Conservation (phyloP, 2,888 invertebrate genomes). For the Neocrepidodera transversa region DNA sequence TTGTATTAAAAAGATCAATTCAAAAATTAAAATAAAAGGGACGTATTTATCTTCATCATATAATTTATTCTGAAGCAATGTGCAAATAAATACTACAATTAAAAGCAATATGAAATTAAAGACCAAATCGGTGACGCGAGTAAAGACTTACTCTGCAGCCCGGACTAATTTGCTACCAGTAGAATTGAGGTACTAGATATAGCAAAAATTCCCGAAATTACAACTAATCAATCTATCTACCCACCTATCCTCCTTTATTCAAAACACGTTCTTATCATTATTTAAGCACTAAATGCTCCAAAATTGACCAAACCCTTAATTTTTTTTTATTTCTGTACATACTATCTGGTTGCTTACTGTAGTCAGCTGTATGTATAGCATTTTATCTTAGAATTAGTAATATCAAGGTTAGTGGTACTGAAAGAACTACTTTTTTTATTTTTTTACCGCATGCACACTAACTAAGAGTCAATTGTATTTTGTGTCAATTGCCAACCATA, state of each 20-base stretch:
- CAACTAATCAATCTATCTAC: conserved; percentile 21
- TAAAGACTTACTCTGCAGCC: conserved; percentile 36
- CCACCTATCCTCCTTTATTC: conserved; percentile 20
- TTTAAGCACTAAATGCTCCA: conserved; percentile 59
- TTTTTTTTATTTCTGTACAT: conserved; percentile 60
- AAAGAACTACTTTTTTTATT: conserved; percentile 55
- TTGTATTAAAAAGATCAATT: too few relatives aligned
- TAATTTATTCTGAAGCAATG: too few relatives aligned
- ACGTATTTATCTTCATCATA: too few relatives aligned
- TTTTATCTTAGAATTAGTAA: conserved; percentile 60
- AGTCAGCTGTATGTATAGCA: conserved; percentile 63
- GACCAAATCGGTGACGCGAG: conserved; percentile 15
- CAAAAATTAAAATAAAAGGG: too few relatives aligned
- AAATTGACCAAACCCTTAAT: conserved; percentile 54
- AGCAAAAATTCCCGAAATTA: conserved; percentile 36
- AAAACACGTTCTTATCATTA: conserved; percentile 37
- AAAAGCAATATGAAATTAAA: too few relatives aligned
- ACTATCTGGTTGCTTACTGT: conserved; percentile 60
- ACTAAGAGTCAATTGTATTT: conserved; percentile 60
- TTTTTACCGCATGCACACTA: conserved; percentile 58
- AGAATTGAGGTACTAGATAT: conserved; percentile 42
- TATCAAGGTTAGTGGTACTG: conserved; percentile 60
- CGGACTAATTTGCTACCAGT: conserved; percentile 40
- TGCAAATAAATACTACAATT: too few relatives aligned
- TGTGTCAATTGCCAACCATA: conserved; percentile 57